A percentile compares a stretch with the other conserved stretches of the same genome.
Conservation (phyloP, 2,888 invertebrate genomes). For the Lycophotia porphyrea region DNA sequence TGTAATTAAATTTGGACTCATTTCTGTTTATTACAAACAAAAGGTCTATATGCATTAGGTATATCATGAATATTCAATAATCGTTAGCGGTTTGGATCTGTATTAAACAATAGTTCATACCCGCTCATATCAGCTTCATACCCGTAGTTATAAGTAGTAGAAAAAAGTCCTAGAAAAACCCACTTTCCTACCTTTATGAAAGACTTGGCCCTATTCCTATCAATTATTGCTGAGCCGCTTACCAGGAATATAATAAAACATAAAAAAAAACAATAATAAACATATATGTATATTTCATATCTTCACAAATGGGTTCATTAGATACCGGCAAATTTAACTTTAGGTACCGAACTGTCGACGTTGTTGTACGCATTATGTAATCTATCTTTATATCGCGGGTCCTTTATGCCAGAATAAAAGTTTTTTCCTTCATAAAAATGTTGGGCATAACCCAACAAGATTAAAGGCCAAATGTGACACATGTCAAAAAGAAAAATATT, state of each 20-base stretch:
- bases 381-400: conserved; percentile 48
- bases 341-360: conserved; percentile 12
- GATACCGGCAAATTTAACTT: conserved; percentile 14
- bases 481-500: conserved; percentile 55
- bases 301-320: not conserved
- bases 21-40: conserved; percentile 5
- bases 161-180: not conserved
- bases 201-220: not conserved
- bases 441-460: conserved; percentile 52
- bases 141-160: not conserved
- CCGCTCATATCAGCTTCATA: not conserved
- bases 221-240: not conserved
- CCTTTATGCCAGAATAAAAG: conserved; percentile 58
- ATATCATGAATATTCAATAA: not conserved
- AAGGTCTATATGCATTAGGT: not conserved
- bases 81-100: not conserved
- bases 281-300: not conserved
- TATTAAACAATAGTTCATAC: too few species aligned
- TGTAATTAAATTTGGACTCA: not conserved
- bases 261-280: not conserved
- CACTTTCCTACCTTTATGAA: not conserved
- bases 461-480: conserved; percentile 58
- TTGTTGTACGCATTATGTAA: conserved; percentile 42
- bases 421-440: conserved; percentile 52
- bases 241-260: not conserved